Conservation (phyloP, 2,113 vertebrate genomes). For the Arizona elegans region DNA sequence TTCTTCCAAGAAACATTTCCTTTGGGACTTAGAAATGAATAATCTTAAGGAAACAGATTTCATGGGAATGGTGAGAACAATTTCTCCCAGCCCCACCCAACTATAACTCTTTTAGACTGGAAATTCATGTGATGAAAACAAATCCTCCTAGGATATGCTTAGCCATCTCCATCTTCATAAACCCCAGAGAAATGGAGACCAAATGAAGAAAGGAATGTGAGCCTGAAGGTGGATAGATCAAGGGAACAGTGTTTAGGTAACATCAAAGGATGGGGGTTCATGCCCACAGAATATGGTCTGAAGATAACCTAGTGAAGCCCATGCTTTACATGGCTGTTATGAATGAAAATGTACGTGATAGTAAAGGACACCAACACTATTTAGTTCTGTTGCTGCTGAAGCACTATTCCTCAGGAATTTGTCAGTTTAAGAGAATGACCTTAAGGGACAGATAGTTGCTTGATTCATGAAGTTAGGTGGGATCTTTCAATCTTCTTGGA, state of each 20-base stretch:
- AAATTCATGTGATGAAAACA: conserved; percentile 44
- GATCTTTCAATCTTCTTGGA: not conserved
- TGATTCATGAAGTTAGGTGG: not conserved
- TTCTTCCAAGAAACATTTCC: conserved; percentile 21
- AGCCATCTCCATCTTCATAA: not conserved
- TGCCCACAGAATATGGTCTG: not conserved
- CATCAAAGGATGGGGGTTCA: not conserved
- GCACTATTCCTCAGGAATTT: not conserved
- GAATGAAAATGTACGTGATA: not conserved
- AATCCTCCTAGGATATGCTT: conserved; percentile 26
- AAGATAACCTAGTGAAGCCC: not conserved
- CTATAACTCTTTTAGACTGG: conserved; percentile 51
- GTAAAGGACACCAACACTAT: not conserved
- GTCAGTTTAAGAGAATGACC: not conserved
- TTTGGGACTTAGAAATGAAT: conserved; percentile 36
- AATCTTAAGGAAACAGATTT: conserved; percentile 46
- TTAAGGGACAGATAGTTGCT: not conserved
- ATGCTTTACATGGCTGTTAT: not conserved
- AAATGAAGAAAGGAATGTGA: not conserved
- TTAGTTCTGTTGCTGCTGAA: not conserved
- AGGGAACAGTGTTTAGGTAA: not conserved
- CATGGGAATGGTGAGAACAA: conserved; percentile 53
- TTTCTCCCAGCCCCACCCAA: conserved; percentile 50
- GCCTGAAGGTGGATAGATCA: not conserved
- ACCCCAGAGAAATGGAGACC: not conserved